Conservation (phyloP, 2,797 vertebrate genomes). For the Avahi laniger region DNA sequence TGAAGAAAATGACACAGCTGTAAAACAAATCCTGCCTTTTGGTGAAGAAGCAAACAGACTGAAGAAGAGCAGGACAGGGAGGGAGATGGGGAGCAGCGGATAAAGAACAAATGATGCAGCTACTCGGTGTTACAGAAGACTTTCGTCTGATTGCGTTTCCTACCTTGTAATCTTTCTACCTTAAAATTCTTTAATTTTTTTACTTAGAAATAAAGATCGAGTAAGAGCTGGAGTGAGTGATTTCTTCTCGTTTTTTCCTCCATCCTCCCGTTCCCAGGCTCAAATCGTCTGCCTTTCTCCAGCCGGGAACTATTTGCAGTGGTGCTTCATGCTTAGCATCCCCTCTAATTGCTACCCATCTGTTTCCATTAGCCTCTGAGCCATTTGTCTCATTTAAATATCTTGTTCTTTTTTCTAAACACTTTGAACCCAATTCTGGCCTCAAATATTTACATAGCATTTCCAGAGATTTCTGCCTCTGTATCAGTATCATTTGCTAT, state of each 20-base stretch:
- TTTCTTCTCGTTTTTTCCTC: conserved; percentile 30
- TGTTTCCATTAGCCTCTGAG: conserved; percentile 74
- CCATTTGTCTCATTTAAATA: conserved; percentile 73
- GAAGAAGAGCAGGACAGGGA: neutral
- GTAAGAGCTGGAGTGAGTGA: neutral
- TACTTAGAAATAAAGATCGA: neutral
- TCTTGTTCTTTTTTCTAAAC: conserved; percentile 57
- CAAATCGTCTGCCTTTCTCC: conserved; percentile 49
- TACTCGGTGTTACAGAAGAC: neutral
- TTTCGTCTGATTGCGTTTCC: neutral
- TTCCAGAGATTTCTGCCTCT: conserved; percentile 50
- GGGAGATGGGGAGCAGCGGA: neutral
- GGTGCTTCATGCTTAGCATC: conserved; percentile 50
- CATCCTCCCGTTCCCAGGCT: neutral
- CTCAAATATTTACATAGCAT: conserved; percentile 62
- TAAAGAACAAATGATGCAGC: neutral
- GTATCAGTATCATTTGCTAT: conserved; percentile 41
- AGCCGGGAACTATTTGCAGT: conserved; percentile 35
- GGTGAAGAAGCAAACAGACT: neutral
- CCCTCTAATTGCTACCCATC: conserved; percentile 55
- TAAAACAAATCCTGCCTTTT: neutral
- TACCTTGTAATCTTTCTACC: neutral
- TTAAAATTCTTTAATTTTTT: neutral
- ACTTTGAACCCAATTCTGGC: conserved; percentile 69
- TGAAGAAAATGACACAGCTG: neutral